Conservation (phyloP, 2,113 vertebrate species). For the Argyrosomus japonicus region DNA sequence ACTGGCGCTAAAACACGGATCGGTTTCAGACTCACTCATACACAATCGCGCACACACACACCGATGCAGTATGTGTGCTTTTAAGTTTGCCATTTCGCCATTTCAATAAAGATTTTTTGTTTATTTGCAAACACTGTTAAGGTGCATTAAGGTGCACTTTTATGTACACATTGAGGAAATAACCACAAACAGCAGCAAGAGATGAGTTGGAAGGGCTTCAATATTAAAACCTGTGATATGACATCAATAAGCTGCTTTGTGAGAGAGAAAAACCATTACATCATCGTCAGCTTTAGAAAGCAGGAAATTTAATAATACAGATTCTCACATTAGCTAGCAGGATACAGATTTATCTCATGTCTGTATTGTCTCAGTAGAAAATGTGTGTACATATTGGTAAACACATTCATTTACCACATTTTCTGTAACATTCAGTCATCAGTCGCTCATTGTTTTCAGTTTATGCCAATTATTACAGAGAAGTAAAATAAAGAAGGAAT, state of each 20-base stretch:
- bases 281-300: neutral
- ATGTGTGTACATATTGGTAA: too few relatives aligned
- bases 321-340: too few relatives aligned
- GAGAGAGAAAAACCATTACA: neutral
- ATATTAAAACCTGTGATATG: neutral
- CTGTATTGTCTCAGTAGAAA: too few relatives aligned
- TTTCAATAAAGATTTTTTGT: neutral
- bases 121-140: neutral
- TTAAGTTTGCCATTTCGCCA: neutral
- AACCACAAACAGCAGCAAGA: neutral
- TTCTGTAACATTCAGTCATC: too few relatives aligned
- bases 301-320: too few relatives aligned
- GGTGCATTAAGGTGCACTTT: neutral
- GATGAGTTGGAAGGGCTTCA: neutral
- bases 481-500: too few relatives aligned
- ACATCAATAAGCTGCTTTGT: neutral
- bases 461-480: too few relatives aligned
- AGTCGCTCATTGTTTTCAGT: too few relatives aligned
- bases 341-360: too few relatives aligned
- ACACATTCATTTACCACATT: too few relatives aligned
- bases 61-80: neutral
- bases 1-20: constrained; percentile 34
- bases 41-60: constrained; percentile 6
- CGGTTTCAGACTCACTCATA: constrained; percentile 41
- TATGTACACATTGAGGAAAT: neutral